Conservation (phyloP, 2,113 vertebrate species). For the Muscicapa adusta region DNA sequence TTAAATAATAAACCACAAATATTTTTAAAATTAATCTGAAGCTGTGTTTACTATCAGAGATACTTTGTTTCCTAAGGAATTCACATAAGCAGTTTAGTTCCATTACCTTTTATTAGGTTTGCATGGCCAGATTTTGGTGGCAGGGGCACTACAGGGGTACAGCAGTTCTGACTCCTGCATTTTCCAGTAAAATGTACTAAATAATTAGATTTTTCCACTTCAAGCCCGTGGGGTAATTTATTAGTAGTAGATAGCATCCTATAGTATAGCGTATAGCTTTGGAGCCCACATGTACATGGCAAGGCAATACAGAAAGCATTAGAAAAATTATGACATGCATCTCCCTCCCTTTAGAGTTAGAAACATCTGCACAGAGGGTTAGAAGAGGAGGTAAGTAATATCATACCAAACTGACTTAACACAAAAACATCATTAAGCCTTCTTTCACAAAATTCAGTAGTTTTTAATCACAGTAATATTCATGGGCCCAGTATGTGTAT, state of each 20-base stretch:
- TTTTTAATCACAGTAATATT: background rate
- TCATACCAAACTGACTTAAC: background rate
- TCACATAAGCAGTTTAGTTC: background rate
- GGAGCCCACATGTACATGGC: background rate
- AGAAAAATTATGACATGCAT: background rate
- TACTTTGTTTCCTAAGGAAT: background rate
- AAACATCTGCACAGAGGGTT: background rate
- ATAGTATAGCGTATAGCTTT: background rate
- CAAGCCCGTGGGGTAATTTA: background rate
- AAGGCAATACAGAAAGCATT: background rate
- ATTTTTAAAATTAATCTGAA: background rate
- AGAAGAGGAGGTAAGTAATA: background rate
- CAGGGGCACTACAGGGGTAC: background rate
- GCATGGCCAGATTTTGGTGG: background rate
- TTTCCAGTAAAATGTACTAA: background rate
- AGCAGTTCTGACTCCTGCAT: background rate
- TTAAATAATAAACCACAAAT: background rate
- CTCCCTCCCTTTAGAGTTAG: background rate
- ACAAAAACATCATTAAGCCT: background rate
- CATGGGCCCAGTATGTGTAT: background rate
- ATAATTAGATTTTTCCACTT: background rate
- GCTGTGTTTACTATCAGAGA: background rate
- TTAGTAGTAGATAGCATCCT: background rate
- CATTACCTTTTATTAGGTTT: background rate
- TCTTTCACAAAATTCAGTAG: background rate